Evolutionary conservation across 2,797 vertebrate genomes (phyloP).

Genomic region (Pseudomugil tenellus): DNA sequence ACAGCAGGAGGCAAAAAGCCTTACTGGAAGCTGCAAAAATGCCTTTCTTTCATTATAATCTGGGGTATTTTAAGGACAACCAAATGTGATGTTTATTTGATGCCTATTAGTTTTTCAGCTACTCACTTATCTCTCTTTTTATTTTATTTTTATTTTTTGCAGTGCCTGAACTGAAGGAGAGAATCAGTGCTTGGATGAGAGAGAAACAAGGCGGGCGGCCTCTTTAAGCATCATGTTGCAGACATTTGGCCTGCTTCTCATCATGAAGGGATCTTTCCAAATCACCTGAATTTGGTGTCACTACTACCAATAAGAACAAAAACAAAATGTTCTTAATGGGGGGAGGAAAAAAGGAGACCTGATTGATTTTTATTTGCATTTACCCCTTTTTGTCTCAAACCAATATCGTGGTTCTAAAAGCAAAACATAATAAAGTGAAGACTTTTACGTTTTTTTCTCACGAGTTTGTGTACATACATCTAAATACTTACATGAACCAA

Average conservation of each 20-base stretch:
- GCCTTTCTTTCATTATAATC: background rate
- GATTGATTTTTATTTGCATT: slow-evolving; percentile 77
- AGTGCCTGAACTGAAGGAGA: slow-evolving; percentile 97
- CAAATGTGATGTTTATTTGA: slow-evolving; percentile 4
- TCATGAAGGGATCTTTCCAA: slow-evolving; percentile 75
- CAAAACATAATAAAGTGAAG: slow-evolving; percentile 85
- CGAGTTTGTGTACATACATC: slow-evolving; percentile 79
- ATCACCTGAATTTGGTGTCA: slow-evolving; percentile 71
- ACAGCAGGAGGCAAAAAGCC: background rate
- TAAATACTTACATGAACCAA: slow-evolving; percentile 77
- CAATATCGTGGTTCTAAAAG: slow-evolving; percentile 79
- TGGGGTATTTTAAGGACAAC: background rate
- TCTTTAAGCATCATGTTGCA: slow-evolving; percentile 64
- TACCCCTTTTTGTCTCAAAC: slow-evolving; percentile 74
- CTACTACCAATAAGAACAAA: slow-evolving; percentile 60
- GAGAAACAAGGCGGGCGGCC: slow-evolving; percentile 88
- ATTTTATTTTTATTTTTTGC: slow-evolving; percentile 24
- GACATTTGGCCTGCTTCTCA: slow-evolving; percentile 46
- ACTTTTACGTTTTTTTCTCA: slow-evolving; percentile 83
- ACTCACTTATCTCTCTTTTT: slow-evolving; percentile 18
- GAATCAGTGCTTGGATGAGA: slow-evolving; percentile 97
- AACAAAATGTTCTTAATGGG: slow-evolving; percentile 45
- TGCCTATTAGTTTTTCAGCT: background rate
- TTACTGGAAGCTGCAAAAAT: background rate
- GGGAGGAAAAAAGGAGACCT: slow-evolving; percentile 52